Evolutionary conservation across 2,888 invertebrate species (phyloP).

Genomic region (Thera britannica): DNA sequence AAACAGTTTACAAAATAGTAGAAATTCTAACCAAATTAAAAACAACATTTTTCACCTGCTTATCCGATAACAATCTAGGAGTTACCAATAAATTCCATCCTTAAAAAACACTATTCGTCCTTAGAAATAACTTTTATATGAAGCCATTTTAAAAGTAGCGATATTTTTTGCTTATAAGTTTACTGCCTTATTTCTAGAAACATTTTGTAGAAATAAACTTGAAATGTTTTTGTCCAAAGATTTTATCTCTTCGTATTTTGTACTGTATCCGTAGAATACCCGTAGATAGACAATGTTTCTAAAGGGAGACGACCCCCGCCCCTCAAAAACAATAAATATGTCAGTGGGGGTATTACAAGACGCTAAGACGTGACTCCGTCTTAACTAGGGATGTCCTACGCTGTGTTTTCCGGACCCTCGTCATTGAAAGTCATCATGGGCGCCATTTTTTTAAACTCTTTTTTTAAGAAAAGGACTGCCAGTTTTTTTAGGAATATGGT

Average conservation of each 20-base stretch:
- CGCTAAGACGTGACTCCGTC: conserved; percentile 63
- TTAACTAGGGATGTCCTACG: conserved; percentile 47
- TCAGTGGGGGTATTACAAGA: conserved; percentile 80
- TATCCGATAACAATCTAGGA: conserved; percentile 1
- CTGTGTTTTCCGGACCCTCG: background rate
- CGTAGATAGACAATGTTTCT: conserved; percentile 51
- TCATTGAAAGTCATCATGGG: background rate
- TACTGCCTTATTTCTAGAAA: conserved; percentile 38
- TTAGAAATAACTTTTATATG: conserved; percentile 24
- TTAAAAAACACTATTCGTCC: background rate
- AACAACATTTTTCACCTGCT: background rate
- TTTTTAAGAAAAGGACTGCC: too few relatives aligned
- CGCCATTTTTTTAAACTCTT: too few relatives aligned
- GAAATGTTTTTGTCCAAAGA: conserved; percentile 45
- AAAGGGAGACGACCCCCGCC: conserved; percentile 60
- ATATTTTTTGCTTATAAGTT: conserved; percentile 36
- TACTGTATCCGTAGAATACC: conserved; percentile 28
- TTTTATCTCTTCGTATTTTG: conserved; percentile 54
- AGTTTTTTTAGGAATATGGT: too few relatives aligned
- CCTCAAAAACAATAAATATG: conserved; percentile 81
- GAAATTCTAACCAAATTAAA: background rate
- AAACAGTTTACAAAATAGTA: background rate
- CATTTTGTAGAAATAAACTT: conserved; percentile 37
- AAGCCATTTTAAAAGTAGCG: conserved; percentile 28
- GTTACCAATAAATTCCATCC: background rate